A percentile compares a stretch with the other conserved stretches of the same genome.
Evolutionary conservation across 2,113 vertebrate species (phyloP).

Genomic region (Tachycineta bicolor): DNA sequence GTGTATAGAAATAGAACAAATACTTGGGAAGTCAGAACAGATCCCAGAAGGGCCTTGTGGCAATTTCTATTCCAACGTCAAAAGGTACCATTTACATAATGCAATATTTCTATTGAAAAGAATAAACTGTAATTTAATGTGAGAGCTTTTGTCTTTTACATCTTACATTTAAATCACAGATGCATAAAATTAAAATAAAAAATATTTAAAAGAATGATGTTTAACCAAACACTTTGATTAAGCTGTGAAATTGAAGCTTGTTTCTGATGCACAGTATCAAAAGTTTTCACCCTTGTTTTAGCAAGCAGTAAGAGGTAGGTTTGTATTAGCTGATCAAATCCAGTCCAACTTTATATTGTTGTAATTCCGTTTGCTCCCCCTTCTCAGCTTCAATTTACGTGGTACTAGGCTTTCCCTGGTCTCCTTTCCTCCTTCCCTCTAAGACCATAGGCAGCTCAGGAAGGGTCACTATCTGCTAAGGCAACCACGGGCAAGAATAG

Average conservation of each 20-base stretch:
- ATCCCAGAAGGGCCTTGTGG: constrained; percentile 10
- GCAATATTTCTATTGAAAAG: neutral
- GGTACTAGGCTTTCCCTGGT: neutral
- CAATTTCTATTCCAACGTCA: constrained; percentile 7
- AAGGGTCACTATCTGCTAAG: neutral
- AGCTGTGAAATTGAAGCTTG: neutral
- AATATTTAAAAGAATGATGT: neutral
- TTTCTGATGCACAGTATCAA: neutral
- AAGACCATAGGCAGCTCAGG: neutral
- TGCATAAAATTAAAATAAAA: neutral
- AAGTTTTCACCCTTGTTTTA: neutral
- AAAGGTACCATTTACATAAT: constrained; percentile 36
- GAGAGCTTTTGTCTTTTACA: neutral
- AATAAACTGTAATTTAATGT: neutral
- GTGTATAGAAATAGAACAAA: neutral
- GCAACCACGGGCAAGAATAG: neutral
- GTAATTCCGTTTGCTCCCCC: neutral
- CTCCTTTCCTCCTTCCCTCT: neutral
- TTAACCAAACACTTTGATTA: neutral
- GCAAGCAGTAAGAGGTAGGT: neutral
- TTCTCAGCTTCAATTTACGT: neutral
- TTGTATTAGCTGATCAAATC: neutral
- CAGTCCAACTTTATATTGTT: neutral
- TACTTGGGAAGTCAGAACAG: constrained; percentile 18
- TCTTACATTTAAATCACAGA: neutral